A percentile compares a stretch with the other conserved stretches of the same genome.
phyloP scores from a whole-genome alignment of 1,140 invertebrate genomes.

The Andrena cerasifolii region DNA sequence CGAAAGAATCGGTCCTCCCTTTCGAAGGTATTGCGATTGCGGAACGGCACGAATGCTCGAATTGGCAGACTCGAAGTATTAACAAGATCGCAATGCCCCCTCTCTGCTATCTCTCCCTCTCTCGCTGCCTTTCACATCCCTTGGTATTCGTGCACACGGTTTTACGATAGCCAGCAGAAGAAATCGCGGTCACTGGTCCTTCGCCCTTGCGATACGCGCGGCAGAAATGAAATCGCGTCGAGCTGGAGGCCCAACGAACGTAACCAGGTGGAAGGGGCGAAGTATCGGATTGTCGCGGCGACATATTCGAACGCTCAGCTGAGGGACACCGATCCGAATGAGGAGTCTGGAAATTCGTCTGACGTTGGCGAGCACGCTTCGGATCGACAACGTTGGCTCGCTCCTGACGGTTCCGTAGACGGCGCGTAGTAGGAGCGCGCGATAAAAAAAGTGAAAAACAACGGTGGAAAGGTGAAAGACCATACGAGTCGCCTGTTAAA shows the following conservation, averaged over 20 bases:
- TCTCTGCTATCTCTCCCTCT: neutral
- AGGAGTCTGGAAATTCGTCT: conserved; percentile 13
- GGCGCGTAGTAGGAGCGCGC: too few relatives aligned
- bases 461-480: conserved; percentile 17
- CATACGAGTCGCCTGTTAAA: neutral
- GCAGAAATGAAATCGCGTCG: conserved; percentile 22
- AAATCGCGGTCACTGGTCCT: conserved; percentile 20
- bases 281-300: conserved; percentile 19
- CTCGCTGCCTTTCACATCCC: too few relatives aligned
- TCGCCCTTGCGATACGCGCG: neutral
- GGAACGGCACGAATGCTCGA: neutral
- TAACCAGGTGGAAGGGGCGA: conserved; percentile 7
- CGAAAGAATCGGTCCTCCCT: neutral
- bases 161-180: conserved; percentile 8
- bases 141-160: neutral
- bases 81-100: conserved; percentile 2
- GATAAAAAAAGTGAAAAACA: neutral
- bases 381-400: conserved; percentile 42
- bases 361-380: conserved; percentile 44
- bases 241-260: conserved; percentile 9
- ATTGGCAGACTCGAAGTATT: conserved; percentile 2
- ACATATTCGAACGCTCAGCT: conserved; percentile 4
- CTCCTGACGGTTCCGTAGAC: too few relatives aligned
- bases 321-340: conserved; percentile 35
- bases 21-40: neutral